phyloP scores from a whole-genome alignment of 2,888 invertebrate genomes.

The Sarcophaga subvicina region DNA sequence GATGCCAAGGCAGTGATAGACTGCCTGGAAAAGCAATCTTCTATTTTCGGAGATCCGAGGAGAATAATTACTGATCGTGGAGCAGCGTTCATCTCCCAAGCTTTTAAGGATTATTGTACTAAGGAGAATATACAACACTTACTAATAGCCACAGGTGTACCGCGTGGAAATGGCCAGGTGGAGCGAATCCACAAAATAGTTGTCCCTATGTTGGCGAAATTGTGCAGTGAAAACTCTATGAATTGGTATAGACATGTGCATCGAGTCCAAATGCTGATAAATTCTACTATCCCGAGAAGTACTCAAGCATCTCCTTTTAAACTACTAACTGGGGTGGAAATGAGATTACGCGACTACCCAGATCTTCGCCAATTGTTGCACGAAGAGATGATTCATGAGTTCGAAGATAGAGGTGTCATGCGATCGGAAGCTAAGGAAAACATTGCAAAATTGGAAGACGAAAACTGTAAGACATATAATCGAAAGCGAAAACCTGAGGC shows the following conservation, averaged over 20 bases:
- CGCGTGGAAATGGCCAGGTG: conserved; percentile 66
- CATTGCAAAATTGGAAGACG: neutral
- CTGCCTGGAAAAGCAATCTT: conserved; percentile 23
- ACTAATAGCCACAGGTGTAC: conserved; percentile 53
- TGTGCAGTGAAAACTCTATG: conserved; percentile 74
- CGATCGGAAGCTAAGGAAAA: neutral
- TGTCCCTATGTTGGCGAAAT: conserved; percentile 75
- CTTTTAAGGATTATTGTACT: conserved; percentile 45
- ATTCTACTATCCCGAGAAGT: conserved; percentile 64
- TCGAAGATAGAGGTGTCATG: neutral
- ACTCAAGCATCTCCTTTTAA: conserved; percentile 50
- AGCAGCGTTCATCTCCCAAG: conserved; percentile 52
- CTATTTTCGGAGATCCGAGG: conserved; percentile 31
- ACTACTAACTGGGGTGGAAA: conserved; percentile 60
- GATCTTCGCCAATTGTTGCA: conserved; percentile 51
- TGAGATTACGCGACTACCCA: conserved; percentile 34
- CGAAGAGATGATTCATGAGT: neutral
- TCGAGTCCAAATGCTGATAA: conserved; percentile 52
- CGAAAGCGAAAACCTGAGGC: conserved; percentile 22
- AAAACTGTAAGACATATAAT: conserved; percentile 33
- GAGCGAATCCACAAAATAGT: conserved; percentile 71
- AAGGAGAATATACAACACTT: conserved; percentile 42
- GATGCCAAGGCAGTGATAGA: conserved; percentile 30
- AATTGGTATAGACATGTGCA: conserved; percentile 71
- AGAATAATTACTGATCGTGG: conserved; percentile 35